Conservation (phyloP, 2,888 invertebrate species). For the Sisyra terminalis region DNA sequence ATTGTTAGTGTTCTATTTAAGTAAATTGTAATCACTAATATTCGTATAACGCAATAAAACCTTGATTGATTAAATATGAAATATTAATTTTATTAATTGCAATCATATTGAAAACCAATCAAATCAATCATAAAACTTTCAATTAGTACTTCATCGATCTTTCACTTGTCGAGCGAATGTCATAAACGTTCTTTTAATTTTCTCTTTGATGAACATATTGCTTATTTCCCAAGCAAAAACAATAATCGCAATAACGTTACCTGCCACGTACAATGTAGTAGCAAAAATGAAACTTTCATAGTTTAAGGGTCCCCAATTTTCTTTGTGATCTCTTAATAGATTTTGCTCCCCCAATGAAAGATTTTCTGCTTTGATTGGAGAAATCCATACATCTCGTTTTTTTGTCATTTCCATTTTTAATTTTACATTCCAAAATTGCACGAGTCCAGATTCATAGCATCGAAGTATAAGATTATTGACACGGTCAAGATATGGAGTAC, state of each 20-base stretch:
- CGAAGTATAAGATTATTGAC: neutral
- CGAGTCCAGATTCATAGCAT: neutral
- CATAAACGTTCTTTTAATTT: neutral
- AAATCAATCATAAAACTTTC: too few relatives aligned
- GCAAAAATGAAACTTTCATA: neutral
- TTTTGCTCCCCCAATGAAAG: neutral
- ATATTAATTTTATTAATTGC: too few relatives aligned
- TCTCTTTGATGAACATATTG: neutral
- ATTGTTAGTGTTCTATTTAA: too few relatives aligned
- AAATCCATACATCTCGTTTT: too few relatives aligned
- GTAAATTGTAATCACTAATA: too few relatives aligned
- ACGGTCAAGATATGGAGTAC: neutral
- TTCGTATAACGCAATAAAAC: too few relatives aligned
- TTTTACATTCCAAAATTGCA: conserved; percentile 1
- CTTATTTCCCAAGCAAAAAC: neutral
- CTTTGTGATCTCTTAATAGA: neutral
- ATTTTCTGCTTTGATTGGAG: too few relatives aligned
- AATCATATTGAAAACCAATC: too few relatives aligned
- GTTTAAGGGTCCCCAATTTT: neutral
- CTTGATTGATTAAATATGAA: too few relatives aligned
- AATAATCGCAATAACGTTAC: neutral
- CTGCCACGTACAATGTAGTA: neutral
- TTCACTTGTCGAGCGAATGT: too few relatives aligned
- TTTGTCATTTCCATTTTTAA: neutral
- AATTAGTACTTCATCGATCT: too few relatives aligned